These are phyloP conservation scores for Piprites chloris DNA, from an alignment of 2,113 vertebrate species.

Conservation along the genomic window DNA sequence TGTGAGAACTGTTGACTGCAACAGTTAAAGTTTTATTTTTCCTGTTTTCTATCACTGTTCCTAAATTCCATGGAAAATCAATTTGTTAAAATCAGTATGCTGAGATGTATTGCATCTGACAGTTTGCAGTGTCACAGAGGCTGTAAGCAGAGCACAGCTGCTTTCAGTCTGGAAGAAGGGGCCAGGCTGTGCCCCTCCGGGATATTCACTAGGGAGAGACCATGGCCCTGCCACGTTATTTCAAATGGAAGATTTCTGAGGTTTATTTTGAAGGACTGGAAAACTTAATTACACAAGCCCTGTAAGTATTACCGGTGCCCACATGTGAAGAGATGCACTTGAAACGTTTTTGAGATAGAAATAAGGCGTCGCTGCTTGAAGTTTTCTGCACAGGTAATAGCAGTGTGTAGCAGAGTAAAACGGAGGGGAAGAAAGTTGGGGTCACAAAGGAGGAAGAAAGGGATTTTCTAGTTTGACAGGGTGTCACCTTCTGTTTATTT, in stretches of 20 bases:
- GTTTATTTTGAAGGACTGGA: not conserved
- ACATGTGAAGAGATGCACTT: not conserved
- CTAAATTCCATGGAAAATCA: not conserved
- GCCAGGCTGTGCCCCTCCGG: not conserved
- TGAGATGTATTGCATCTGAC: fast-evolving
- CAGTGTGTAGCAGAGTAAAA: not conserved
- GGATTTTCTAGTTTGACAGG: not conserved
- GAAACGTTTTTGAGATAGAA: not conserved
- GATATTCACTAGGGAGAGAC: not conserved
- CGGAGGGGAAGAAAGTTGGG: not conserved
- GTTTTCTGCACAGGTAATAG: not conserved
- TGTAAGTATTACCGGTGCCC: not conserved
- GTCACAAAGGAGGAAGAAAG: not conserved
- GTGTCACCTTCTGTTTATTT: fast-evolving
- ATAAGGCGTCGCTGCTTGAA: fast-evolving
- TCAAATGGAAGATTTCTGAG: not conserved
- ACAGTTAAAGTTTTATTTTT: not conserved
- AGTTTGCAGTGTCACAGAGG: not conserved
- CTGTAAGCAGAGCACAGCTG: not conserved
- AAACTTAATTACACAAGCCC: not conserved
- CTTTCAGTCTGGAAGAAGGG: not conserved
- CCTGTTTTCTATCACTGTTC: not conserved
- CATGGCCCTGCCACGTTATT: not conserved
- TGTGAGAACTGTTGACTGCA: not conserved
- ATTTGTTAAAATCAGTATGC: not conserved